phyloP scores from a whole-genome alignment of 2,113 vertebrate species.

The Myiagra hebetior region DNA sequence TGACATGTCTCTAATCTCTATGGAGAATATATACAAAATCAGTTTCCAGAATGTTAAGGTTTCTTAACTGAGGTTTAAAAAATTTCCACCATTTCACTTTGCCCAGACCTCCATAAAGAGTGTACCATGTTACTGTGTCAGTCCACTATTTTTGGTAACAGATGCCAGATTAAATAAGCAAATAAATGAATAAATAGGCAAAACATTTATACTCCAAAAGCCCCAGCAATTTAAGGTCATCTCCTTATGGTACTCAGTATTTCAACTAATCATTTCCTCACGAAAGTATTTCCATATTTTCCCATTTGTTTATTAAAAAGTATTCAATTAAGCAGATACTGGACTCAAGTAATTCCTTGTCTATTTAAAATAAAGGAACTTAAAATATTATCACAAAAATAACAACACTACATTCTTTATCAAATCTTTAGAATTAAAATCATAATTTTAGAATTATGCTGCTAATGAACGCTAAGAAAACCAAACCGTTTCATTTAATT shows the following conservation, averaged over 20 bases:
- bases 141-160: neutral
- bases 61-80: neutral
- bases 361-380: neutral
- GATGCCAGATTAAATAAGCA: neutral
- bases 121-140: no score
- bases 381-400: neutral
- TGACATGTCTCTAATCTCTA: neutral
- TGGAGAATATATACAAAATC: neutral
- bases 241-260: neutral
- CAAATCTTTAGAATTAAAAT: neutral
- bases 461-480: neutral
- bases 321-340: neutral
- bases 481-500: neutral
- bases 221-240: neutral
- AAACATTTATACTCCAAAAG: neutral
- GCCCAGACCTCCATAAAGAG: neutral
- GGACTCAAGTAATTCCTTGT: neutral
- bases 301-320: neutral
- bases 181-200: neutral
- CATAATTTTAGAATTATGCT: neutral
- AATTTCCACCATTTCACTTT: neutral
- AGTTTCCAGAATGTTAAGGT: neutral
- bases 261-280: neutral
- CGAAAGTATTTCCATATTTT: neutral
- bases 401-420: accelerated